phyloP scores from a whole-genome alignment of 2,797 vertebrate species.

The Morus bassanus region DNA sequence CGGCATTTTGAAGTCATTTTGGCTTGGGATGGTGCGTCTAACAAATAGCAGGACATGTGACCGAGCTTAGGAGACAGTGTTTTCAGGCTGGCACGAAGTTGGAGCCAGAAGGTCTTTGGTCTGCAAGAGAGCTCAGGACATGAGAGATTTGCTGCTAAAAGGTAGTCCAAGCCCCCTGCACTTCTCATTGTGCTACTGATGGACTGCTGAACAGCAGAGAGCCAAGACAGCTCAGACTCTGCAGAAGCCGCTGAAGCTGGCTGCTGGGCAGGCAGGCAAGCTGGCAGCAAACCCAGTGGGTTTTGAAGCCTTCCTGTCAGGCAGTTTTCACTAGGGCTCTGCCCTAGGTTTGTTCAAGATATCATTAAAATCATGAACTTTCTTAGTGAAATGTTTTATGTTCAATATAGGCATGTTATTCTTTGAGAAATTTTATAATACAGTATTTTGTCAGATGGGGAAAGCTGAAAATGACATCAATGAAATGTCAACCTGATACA shows the following conservation, averaged over 20 bases:
- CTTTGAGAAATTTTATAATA: not conserved
- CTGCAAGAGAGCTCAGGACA: not conserved
- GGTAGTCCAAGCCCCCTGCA: not conserved
- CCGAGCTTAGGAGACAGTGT: not conserved
- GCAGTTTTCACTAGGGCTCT: not conserved
- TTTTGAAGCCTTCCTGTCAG: not conserved
- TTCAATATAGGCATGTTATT: not conserved
- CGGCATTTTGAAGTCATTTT: not conserved
- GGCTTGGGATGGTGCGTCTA: not conserved
- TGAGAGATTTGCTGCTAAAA: not conserved
- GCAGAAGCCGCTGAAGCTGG: not conserved
- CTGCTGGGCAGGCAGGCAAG: not conserved
- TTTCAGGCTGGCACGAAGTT: not conserved
- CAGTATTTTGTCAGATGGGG: not conserved
- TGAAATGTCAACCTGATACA: not conserved
- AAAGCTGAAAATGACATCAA: not conserved
- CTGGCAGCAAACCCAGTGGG: not conserved
- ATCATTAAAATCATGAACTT: not conserved
- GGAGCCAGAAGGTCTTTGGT: not conserved
- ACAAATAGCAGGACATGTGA: not conserved
- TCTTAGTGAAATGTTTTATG: not conserved
- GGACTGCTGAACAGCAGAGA: not conserved
- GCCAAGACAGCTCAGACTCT: not conserved
- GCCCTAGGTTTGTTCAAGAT: not conserved
- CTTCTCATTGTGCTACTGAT: not conserved